These are phyloP conservation scores for Nebria ingens DNA, from an alignment of 1,140 invertebrate genomes.

Conservation along the genomic window DNA sequence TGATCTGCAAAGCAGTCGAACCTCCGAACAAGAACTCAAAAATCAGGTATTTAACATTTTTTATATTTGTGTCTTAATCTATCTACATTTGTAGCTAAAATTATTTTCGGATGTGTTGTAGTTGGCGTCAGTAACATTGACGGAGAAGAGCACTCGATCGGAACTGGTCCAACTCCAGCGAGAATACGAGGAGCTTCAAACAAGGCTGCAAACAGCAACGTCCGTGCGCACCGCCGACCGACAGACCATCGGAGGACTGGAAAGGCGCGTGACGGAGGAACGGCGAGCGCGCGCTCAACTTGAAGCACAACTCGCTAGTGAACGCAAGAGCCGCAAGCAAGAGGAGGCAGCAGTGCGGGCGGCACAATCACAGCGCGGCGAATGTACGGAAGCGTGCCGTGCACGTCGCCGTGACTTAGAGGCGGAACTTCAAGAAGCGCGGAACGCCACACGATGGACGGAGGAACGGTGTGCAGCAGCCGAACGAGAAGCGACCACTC, in stretches of 20 bases:
- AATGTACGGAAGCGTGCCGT: slow-evolving; percentile 71
- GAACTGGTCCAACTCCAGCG: slow-evolving; percentile 69
- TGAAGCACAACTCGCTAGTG: slow-evolving; percentile 67
- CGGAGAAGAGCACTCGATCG: slow-evolving; percentile 61
- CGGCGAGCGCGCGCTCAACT: slow-evolving; percentile 57
- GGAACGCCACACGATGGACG: slow-evolving; percentile 50
- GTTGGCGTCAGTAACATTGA: slow-evolving; percentile 39
- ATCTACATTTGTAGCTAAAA: neutral
- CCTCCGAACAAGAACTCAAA: slow-evolving; percentile 73
- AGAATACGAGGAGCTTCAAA: slow-evolving; percentile 72
- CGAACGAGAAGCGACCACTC: slow-evolving; percentile 27
- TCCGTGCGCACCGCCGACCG: slow-evolving; percentile 67
- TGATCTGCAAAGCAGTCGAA: slow-evolving; percentile 65
- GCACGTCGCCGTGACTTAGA: slow-evolving; percentile 64
- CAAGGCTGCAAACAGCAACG: slow-evolving; percentile 42
- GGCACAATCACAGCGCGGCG: slow-evolving; percentile 41
- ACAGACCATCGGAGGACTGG: slow-evolving; percentile 59
- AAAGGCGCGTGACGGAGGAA: slow-evolving; percentile 77
- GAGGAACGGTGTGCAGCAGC: slow-evolving; percentile 47
- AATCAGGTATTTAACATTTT: slow-evolving; percentile 62
- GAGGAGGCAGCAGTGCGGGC: slow-evolving; percentile 50
- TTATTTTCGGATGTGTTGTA: slow-evolving; percentile 15
- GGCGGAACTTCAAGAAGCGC: slow-evolving; percentile 61
- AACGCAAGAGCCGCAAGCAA: slow-evolving; percentile 59
- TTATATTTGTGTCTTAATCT: no score